phyloP scores from a whole-genome alignment of 1,140 invertebrate species.

The Drosophila grimshawi region DNA sequence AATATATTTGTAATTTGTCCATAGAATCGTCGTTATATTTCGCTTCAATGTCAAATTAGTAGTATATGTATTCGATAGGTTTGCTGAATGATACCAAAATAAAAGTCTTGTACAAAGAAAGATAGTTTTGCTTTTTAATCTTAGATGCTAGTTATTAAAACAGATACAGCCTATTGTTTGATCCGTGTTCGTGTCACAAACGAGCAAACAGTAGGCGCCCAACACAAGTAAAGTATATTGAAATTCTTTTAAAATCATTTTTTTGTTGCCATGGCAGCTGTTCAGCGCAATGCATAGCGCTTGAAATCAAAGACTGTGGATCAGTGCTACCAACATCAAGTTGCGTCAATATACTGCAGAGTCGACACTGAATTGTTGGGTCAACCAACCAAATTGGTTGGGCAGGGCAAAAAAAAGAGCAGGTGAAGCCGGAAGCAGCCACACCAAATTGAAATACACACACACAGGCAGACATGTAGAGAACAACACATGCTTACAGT shows the following conservation, averaged over 20 bases:
- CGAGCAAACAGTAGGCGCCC: not conserved
- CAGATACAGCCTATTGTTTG: no score
- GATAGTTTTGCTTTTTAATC: no score
- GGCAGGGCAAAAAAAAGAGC: constrained; percentile 20
- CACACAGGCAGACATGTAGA: constrained; percentile 6
- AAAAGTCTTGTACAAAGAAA: no score
- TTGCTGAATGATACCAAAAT: no score
- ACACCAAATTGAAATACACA: constrained; percentile 65
- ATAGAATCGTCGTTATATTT: no score
- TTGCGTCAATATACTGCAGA: constrained; percentile 13
- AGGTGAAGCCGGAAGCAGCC: constrained; percentile 57
- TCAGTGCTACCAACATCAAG: constrained; percentile 3
- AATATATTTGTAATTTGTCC: no score
- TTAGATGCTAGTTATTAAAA: no score
- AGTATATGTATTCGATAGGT: no score
- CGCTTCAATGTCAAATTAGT: no score
- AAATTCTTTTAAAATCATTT: constrained; percentile 17
- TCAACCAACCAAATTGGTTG: constrained; percentile 18
- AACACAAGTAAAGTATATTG: not conserved
- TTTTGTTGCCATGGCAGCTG: constrained; percentile 44
- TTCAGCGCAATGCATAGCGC: constrained; percentile 2
- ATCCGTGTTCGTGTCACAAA: not conserved
- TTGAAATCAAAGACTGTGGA: constrained; percentile 37
- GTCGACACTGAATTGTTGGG: constrained; percentile 14
- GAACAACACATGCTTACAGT: constrained; percentile 18